A percentile compares a stretch with the other conserved stretches of the same genome.
phyloP scores from a whole-genome alignment of 2,888 invertebrate species.

The Hypercompe scribonia region DNA sequence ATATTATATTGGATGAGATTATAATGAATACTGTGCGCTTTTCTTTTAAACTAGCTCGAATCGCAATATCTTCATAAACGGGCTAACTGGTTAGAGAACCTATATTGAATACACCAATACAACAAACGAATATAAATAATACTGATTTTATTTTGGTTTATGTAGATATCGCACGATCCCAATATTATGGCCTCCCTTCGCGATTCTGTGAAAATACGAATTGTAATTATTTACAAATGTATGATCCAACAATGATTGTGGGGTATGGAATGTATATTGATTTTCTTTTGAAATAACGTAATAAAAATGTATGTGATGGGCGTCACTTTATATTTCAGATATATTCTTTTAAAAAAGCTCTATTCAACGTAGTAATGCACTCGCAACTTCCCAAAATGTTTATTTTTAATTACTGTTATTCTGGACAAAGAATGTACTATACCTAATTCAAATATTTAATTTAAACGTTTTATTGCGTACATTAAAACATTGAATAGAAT shows the following conservation, averaged over 20 bases:
- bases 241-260: conserved; percentile 62
- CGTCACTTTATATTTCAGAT: conserved; percentile 43
- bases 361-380: conserved; percentile 70
- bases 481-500: conserved; percentile 70
- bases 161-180: conserved; percentile 73
- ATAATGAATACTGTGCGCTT: conserved; percentile 81
- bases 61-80: conserved; percentile 75
- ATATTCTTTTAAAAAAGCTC: conserved; percentile 54
- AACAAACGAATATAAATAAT: conserved; percentile 59
- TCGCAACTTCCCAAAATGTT: conserved; percentile 43
- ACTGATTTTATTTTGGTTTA: conserved; percentile 70
- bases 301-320: conserved; percentile 55
- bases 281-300: conserved; percentile 34
- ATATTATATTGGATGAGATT: conserved; percentile 65
- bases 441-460: conserved; percentile 55
- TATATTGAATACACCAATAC: conserved; percentile 50
- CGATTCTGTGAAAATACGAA: conserved; percentile 63
- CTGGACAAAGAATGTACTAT: conserved; percentile 67
- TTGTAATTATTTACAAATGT: conserved; percentile 73
- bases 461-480: conserved; percentile 42
- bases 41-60: conserved; percentile 74
- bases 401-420: conserved; percentile 49
- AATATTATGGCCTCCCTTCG: conserved; percentile 53
- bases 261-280: conserved; percentile 49
- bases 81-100: conserved; percentile 42